Evolutionary conservation across 2,888 invertebrate species (phyloP).

Genomic region (Chloromyia formosa): DNA sequence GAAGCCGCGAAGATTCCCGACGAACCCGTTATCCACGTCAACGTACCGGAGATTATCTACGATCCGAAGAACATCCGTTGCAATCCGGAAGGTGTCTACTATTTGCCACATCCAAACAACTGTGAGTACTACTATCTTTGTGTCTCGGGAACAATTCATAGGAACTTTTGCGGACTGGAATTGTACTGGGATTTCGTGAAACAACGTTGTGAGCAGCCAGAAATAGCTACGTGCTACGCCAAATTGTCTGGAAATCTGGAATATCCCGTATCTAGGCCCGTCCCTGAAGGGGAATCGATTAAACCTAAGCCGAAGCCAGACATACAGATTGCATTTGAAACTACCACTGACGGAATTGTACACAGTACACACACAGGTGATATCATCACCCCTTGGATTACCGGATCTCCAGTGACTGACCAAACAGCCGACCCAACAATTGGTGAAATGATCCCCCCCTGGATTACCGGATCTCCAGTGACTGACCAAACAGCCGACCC

Average conservation of each 20-base stretch:
- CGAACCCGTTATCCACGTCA: conserved; percentile 41
- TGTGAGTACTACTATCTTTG: conserved; percentile 59
- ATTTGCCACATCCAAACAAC: conserved; percentile 58
- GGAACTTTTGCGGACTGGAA: conserved; percentile 57
- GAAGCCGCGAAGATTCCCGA: background rate
- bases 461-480: background rate
- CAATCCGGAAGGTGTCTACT: conserved; percentile 59
- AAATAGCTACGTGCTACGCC: conserved; percentile 12
- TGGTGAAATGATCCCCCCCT: background rate
- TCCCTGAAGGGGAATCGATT: too few relatives aligned
- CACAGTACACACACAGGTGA: background rate
- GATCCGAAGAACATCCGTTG: conserved; percentile 56
- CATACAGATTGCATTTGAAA: too few relatives aligned
- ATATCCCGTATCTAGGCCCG: background rate
- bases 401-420: background rate
- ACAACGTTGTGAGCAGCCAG: conserved; percentile 56
- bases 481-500: too few relatives aligned
- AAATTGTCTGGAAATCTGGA: background rate
- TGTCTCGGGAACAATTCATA: conserved; percentile 58
- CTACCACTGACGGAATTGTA: background rate
- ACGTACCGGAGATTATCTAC: conserved; percentile 56
- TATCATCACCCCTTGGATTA: background rate
- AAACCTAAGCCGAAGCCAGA: too few relatives aligned
- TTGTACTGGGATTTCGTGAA: conserved; percentile 57
- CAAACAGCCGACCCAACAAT: too few relatives aligned